phyloP scores from a whole-genome alignment of 2,113 vertebrate species.

The Anseranas semipalmata region DNA sequence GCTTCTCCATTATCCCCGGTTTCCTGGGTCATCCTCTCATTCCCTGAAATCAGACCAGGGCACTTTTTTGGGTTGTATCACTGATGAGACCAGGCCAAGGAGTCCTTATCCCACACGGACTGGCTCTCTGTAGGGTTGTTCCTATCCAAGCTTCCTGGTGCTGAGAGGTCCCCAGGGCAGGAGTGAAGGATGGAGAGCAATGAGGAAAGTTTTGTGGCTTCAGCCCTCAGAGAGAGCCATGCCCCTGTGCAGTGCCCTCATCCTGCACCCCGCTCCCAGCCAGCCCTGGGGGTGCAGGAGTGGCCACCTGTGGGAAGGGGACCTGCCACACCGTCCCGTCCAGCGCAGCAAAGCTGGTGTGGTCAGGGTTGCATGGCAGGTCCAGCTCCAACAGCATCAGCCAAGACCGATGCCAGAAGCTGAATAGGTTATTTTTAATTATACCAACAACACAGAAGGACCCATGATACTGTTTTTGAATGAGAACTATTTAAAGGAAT shows the following conservation, averaged over 20 bases:
- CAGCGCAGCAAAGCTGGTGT: background rate
- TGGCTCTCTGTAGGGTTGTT: background rate
- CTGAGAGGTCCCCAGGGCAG: background rate
- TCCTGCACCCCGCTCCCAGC: background rate
- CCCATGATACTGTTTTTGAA: slow-evolving; percentile 61
- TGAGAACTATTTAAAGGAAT: slow-evolving; percentile 62
- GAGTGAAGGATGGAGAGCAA: background rate
- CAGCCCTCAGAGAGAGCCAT: background rate
- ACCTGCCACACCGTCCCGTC: background rate
- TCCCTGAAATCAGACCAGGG: background rate
- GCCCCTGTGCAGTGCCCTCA: background rate
- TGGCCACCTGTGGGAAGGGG: background rate
- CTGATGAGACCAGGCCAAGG: background rate
- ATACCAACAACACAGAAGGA: slow-evolving; percentile 47
- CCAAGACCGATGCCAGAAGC: background rate
- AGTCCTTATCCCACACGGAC: background rate
- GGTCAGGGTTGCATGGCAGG: background rate
- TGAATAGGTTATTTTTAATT: slow-evolving; percentile 58
- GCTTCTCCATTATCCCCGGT: too few relatives aligned
- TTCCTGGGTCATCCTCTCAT: background rate
- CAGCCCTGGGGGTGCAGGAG: background rate
- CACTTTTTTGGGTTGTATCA: background rate
- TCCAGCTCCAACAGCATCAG: background rate
- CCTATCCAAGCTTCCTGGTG: background rate
- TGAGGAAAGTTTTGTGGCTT: background rate